Evolutionary conservation across 2,888 invertebrate genomes (phyloP), one percentile per base, ranked within the genome.

Genomic region (Zele albiditarsus): DNA sequence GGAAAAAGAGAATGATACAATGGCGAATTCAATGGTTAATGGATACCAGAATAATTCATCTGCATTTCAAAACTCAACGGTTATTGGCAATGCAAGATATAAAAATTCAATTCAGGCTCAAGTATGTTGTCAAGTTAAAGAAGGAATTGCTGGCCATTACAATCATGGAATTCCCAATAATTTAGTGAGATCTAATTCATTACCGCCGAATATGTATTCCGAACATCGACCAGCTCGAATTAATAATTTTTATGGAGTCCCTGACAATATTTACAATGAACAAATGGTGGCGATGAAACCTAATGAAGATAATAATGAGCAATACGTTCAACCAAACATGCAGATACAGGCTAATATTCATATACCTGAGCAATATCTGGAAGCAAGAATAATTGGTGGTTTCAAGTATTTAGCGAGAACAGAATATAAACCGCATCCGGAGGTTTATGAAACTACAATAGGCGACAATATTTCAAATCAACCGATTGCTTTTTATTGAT

Each of bases 311-410:
- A 2, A 38, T 10, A 25, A 6, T 12, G 20, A 16, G 10, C 8
- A 23, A 38, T 12, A 14, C 14, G n/a, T 46, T 16, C 27, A 31
- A 16, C 62, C 62, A 31, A 58, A 58, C 20, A 14, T 58, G 23
- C 23, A 28, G 3, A 70, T 71, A 23, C 71, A 75, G 20, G 31
- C 28, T 49, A 46, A 77, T 77, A 67, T 74, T 67, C 25, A 65
- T 69, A 0, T 78, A 73, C 33, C 72, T 77, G 31, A 77, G 81
- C 27, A 79, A 0, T 33, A 86, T 28, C 81, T 80, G 20, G 85
- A 86, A 60, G 76, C 83, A 1, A 82, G 76, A 49, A 80, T 82
- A 1, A 82, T 87, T 60, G 87, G 86, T 10, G 87, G 87, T 38
- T 66, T 86, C 38, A 82, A 80, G 58, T 87, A 84, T 77, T 78